phyloP scores from a whole-genome alignment of 2,113 vertebrate genomes.

The Tetrax tetrax region DNA sequence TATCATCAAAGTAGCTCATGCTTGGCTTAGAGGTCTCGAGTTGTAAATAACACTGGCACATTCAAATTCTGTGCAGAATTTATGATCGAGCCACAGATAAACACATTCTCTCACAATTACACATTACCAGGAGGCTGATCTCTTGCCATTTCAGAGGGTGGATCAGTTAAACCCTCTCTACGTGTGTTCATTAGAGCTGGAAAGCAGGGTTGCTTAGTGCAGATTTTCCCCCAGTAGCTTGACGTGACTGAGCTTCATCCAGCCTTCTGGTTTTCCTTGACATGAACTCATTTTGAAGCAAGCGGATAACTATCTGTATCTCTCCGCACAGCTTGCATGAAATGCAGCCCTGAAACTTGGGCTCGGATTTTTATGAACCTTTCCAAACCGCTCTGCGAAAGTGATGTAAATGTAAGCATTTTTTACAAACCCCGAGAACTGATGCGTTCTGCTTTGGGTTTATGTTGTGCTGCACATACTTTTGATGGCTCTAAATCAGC shows the following conservation, averaged over 20 bases:
- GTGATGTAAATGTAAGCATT: background rate
- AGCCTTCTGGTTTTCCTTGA: background rate
- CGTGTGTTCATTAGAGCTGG: background rate
- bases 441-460: background rate
- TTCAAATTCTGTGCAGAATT: constrained; percentile 19
- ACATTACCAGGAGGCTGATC: background rate
- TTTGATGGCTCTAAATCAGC: background rate
- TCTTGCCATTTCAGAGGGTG: background rate
- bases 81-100: background rate
- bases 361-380: background rate
- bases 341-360: background rate
- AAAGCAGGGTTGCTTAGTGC: background rate
- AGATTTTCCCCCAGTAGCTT: background rate
- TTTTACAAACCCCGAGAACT: background rate
- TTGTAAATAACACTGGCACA: background rate
- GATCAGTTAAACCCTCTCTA: background rate
- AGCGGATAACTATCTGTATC: background rate
- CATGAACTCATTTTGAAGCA: background rate
- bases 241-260: background rate
- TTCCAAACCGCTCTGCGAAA: background rate
- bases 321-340: background rate
- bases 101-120: background rate
- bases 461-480: background rate
- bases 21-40: background rate
- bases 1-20: background rate